Evolutionary conservation across 2,113 vertebrate genomes (phyloP).

Genomic region (Alethe castanea): DNA sequence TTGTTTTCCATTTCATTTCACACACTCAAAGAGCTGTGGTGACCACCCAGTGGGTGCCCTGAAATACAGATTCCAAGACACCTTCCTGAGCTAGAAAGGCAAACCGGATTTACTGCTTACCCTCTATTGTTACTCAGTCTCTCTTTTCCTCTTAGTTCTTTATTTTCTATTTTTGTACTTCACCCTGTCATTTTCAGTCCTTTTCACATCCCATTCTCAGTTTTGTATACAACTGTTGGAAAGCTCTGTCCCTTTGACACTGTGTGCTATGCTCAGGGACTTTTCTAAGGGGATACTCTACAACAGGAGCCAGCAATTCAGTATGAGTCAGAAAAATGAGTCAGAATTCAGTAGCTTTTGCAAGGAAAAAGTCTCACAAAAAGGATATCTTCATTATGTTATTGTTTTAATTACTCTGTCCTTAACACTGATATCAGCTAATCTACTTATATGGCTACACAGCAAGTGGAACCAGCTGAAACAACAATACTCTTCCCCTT

Average conservation of each 20-base stretch:
- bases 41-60: conserved; percentile 63
- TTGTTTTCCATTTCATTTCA: conserved; percentile 67
- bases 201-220: not conserved
- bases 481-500: conserved; percentile 40
- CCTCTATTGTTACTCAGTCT: conserved; percentile 23
- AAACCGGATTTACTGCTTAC: conserved; percentile 48
- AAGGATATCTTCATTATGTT: not conserved
- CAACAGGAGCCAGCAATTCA: not conserved
- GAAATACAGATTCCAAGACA: conserved; percentile 40
- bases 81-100: conserved; percentile 40
- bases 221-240: not conserved
- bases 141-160: conserved; percentile 30
- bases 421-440: conserved; percentile 1
- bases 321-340: not conserved
- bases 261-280: rapidly evolving
- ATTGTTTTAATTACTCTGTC: not conserved
- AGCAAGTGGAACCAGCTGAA: conserved; percentile 54
- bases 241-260: not conserved
- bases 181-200: conserved; percentile 56
- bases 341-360: not conserved
- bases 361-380: not conserved
- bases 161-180: conserved; percentile 42
- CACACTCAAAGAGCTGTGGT: conserved; percentile 57
- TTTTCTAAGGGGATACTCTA: not conserved
- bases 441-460: not conserved